phyloP scores from a whole-genome alignment of 2,113 vertebrate species.

The Poeciliopsis retropinna region DNA sequence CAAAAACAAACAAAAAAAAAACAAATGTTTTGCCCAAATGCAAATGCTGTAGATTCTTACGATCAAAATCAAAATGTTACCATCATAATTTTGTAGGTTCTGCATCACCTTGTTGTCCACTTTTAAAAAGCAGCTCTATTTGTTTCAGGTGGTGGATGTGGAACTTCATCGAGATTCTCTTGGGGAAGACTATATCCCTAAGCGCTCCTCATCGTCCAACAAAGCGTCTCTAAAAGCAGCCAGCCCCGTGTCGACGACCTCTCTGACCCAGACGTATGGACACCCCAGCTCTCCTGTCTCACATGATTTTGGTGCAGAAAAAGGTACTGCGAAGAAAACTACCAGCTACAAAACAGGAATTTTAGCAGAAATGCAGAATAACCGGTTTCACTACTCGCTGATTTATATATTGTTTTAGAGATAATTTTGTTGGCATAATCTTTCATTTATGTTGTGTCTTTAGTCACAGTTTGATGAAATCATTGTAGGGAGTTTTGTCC shows the following conservation, averaged over 20 bases:
- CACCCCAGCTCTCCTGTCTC: conserved; percentile 81
- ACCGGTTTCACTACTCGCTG: too few relatives aligned
- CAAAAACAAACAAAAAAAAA: not conserved
- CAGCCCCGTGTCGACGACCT: conserved; percentile 69
- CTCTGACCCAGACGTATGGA: conserved; percentile 76
- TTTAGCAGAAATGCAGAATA: too few relatives aligned
- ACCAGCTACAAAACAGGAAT: too few relatives aligned
- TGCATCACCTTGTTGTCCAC: not conserved
- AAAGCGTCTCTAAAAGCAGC: conserved; percentile 84
- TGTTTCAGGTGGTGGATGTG: conserved; percentile 93
- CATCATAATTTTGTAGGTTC: too few relatives aligned
- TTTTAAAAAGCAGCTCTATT: conserved; percentile 13
- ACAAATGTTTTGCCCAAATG: too few relatives aligned
- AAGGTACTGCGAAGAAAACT: conserved; percentile 80
- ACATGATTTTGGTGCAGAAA: conserved; percentile 83
- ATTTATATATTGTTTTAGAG: too few relatives aligned
- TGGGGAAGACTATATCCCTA: conserved; percentile 85
- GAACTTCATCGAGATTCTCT: conserved; percentile 93
- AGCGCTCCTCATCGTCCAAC: conserved; percentile 71
- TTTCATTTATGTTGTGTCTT: too few relatives aligned
- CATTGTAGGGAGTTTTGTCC: not conserved
- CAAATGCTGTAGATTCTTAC: too few relatives aligned
- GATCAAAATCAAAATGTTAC: too few relatives aligned
- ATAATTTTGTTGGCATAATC: too few relatives aligned
- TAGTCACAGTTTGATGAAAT: not conserved